These are phyloP conservation scores for Andrena trimmerana DNA, from an alignment of 2,888 invertebrate genomes.

Conservation along the genomic window DNA sequence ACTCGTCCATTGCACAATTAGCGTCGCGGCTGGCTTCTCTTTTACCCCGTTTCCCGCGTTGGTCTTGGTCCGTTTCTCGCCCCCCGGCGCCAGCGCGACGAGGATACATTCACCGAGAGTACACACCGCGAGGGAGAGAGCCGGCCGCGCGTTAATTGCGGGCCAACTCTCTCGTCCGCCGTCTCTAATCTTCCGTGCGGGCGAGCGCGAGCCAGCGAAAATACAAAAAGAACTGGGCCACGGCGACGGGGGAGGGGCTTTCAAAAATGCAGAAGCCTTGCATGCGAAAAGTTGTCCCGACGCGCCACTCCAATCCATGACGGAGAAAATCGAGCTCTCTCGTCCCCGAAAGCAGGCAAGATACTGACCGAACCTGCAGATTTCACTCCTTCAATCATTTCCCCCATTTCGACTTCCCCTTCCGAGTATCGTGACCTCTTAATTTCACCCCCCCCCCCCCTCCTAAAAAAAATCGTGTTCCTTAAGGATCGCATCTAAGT, in stretches of 20 bases:
- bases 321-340: conserved; percentile 22
- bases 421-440: conserved; percentile 43
- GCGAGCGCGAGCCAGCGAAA: conserved; percentile 44
- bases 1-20: conserved; percentile 70
- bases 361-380: conserved; percentile 17
- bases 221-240: conserved; percentile 64
- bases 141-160: conserved; percentile 46
- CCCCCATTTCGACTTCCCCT: background rate
- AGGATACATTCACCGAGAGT: conserved; percentile 30
- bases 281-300: conserved; percentile 45
- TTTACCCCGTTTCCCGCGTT: conserved; percentile 9
- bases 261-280: conserved; percentile 40
- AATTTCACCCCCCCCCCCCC: conserved; percentile 31
- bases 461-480: no score
- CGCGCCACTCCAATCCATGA: background rate
- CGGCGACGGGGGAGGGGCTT: conserved; percentile 17
- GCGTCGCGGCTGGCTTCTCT: conserved; percentile 53
- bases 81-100: background rate
- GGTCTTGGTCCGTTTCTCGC: conserved; percentile 15
- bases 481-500: no score
- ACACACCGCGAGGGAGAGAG: conserved; percentile 16
- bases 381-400: conserved; percentile 11
- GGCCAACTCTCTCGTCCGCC: conserved; percentile 34
- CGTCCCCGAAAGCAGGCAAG: conserved; percentile 7
- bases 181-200: conserved; percentile 56